These are phyloP conservation scores for Larimichthys polyactis DNA, from an alignment of 2,113 vertebrate species.

Conservation along the genomic window DNA sequence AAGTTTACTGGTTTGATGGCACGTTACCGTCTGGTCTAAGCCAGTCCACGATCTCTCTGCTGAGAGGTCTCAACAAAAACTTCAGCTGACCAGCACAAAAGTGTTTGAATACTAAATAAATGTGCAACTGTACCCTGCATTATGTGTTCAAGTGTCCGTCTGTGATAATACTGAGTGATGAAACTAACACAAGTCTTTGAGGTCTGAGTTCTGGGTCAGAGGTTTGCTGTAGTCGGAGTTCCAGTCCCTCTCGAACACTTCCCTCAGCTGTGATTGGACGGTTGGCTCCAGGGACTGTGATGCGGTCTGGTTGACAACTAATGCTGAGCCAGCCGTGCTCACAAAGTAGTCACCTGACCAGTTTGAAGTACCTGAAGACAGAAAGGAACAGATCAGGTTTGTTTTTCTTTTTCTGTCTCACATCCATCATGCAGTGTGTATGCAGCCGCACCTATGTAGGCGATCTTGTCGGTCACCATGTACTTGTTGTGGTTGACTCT, in stretches of 20 bases:
- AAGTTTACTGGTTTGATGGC: not conserved
- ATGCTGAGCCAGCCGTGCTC: constrained; percentile 86
- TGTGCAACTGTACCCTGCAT: not conserved
- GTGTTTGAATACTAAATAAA: not conserved
- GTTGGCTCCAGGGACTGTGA: constrained; percentile 33
- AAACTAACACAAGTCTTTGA: constrained; percentile 50
- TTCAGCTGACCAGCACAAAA: not conserved
- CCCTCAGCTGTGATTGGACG: constrained; percentile 85
- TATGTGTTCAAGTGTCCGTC: not conserved
- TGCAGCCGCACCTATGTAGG: constrained; percentile 87
- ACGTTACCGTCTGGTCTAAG: not conserved
- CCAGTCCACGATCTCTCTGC: not conserved
- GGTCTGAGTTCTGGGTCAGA: constrained; percentile 64
- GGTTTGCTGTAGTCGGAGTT: constrained; percentile 86
- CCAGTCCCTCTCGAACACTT: constrained; percentile 90
- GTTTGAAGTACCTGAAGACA: constrained; percentile 90
- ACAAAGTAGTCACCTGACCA: constrained; percentile 93
- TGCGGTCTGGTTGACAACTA: constrained; percentile 86
- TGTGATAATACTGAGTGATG: no score
- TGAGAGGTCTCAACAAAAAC: not conserved
- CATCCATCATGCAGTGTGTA: not conserved
- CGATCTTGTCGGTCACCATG: constrained; percentile 90
- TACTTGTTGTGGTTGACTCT: constrained; percentile 95
- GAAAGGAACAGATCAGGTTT: not conserved
- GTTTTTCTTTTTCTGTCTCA: not conserved